Evolutionary conservation across 2,888 invertebrate genomes (phyloP), one percentile per base, ranked within the genome.

Genomic region (Oscheius sp.): DNA sequence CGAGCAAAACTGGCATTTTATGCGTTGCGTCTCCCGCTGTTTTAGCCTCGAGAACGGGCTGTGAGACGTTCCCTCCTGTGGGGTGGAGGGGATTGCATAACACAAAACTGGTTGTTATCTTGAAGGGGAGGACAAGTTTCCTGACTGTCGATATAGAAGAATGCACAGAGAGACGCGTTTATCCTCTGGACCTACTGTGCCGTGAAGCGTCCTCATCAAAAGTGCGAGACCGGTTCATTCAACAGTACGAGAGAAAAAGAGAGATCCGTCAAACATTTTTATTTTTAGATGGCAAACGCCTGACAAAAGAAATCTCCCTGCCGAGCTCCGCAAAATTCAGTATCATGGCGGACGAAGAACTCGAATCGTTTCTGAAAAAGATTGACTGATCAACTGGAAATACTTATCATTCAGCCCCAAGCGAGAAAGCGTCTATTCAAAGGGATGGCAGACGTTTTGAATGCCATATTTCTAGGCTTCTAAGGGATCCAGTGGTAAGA

Each of bases 1-100:
- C 37, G 55, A 33, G 55, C n/a, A n/a, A n/a, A 33, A 55, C 55
- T 33, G 55, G 55, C 55, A 55, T 55, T 53, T 53, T 29, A 29
- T 53, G 53, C 29, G 15, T 53, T 53, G 53, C 29, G 15, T 53
- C 12, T 33, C 55, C 34, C 23, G 15, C 29, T 8, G 31, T 10
- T n/a, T 1, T 10, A 29, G 4, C 15, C 27, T 4, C 3, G 55
- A 20, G 34, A 55, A 17, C 33, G 55, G 55, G 55, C n/a, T n/a
- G 10, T 12, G n/a, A 15, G 25, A n/a, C 34, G 55, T 31, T n/a
- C 53, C 46, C n/a, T 42, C 42, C 15, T 42, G 17, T 42, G 42
- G 17, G 42, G 37, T 10, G 37, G 12, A 34, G 37, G 37, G 12
- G 37, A 12, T 34, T 6, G 8, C 37, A 34, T 10, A 46, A 20